These are phyloP conservation scores for Phyllostomus hastatus DNA, from an alignment of 2,113 vertebrate species.

Conservation along the genomic window DNA sequence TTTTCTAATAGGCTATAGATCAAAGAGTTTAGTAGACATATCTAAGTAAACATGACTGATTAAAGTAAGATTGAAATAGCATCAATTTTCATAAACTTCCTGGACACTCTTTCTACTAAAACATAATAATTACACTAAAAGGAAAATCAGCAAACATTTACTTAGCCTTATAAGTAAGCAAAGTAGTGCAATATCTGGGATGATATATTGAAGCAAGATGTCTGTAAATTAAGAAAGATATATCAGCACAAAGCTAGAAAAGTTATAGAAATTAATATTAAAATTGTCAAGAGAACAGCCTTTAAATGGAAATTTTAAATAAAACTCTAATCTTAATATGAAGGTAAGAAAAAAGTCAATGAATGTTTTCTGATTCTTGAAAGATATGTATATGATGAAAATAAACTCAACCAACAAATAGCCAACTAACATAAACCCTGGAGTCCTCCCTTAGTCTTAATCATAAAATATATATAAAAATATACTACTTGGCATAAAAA, in stretches of 20 bases:
- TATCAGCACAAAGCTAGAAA: not conserved
- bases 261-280: not conserved
- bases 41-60: not conserved
- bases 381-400: not conserved
- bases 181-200: not conserved
- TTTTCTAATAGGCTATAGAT: not conserved
- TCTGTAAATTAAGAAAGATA: not conserved
- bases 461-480: not conserved
- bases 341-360: not conserved
- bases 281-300: not conserved
- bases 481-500: not conserved
- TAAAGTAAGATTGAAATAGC: slow-evolving; percentile 9
- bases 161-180: not conserved
- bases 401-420: not conserved
- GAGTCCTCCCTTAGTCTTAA: not conserved
- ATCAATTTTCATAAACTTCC: not conserved
- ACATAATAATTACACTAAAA: not conserved
- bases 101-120: not conserved
- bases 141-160: not conserved
- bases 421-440: not conserved
- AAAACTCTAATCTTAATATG: not conserved
- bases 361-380: not conserved
- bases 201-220: not conserved
- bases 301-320: not conserved
- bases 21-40: slow-evolving; percentile 8